These are phyloP conservation scores for Umimayanthus chanpuru DNA, from an alignment of 92 coral and sea anemone genomes.

Conservation along the genomic window DNA sequence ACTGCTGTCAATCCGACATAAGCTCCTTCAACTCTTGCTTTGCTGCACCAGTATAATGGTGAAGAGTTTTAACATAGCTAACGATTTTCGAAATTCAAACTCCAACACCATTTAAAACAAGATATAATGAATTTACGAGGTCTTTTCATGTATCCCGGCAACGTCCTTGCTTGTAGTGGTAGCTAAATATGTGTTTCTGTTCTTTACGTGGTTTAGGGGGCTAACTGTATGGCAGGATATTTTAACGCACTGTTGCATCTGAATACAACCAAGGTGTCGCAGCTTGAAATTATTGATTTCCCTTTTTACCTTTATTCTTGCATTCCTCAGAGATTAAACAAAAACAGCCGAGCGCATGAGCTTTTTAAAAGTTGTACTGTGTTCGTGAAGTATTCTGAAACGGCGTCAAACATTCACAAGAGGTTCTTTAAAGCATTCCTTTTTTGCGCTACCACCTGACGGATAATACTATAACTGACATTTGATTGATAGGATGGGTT, in stretches of 20 bases:
- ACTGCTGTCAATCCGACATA: no score
- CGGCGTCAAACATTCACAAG: not conserved
- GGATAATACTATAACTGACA: not conserved
- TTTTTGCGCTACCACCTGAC: not conserved
- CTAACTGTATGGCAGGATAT: no score
- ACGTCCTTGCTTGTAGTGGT: not conserved
- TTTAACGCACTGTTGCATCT: not conserved
- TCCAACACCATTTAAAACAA: not conserved
- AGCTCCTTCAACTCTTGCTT: no score
- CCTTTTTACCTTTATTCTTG: not conserved
- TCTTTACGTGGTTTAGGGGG: not conserved
- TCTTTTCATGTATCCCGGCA: not conserved
- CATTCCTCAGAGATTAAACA: not conserved
- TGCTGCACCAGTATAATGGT: no score
- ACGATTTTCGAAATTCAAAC: not conserved
- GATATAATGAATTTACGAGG: not conserved
- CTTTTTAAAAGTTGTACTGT: not conserved
- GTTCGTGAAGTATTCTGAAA: not conserved
- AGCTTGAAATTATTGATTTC: not conserved
- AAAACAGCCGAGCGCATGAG: not conserved
- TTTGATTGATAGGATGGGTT: not conserved
- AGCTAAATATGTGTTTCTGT: no score
- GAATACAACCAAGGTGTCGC: not conserved
- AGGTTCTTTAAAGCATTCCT: not conserved
- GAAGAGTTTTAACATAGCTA: no score